These are phyloP conservation scores for Drosophila truncata DNA, from an alignment of 1,140 invertebrate species.

Conservation along the genomic window DNA sequence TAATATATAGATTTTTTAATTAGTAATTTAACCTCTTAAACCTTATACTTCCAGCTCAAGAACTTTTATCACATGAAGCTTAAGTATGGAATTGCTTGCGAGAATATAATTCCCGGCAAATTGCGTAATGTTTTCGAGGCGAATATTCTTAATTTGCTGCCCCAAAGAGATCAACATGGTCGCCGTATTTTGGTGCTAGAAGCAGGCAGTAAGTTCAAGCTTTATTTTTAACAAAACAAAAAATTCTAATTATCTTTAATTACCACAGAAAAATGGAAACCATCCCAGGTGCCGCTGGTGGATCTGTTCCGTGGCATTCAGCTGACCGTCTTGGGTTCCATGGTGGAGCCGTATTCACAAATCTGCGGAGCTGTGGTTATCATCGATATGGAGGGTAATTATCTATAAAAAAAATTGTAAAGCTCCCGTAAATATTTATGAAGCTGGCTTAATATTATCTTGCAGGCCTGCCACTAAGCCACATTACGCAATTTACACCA, in stretches of 20 bases:
- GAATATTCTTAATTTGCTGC: conserved; percentile 87
- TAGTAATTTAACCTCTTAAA: background rate
- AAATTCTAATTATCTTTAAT: background rate
- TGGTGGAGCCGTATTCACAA: conserved; percentile 88
- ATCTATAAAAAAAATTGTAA: background rate
- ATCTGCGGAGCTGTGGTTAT: conserved; percentile 88
- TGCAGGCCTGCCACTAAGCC: conserved; percentile 87
- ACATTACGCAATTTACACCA: conserved; percentile 90
- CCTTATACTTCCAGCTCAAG: conserved; percentile 86
- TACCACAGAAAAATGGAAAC: conserved; percentile 88
- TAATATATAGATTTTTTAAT: background rate
- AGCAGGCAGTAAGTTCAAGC: conserved; percentile 86
- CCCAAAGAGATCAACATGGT: conserved; percentile 86
- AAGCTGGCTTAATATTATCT: background rate
- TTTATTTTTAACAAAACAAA: background rate
- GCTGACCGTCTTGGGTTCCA: conserved; percentile 87
- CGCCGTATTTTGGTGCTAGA: conserved; percentile 87
- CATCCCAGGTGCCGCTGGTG: conserved; percentile 86
- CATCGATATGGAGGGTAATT: conserved; percentile 88
- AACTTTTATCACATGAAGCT: conserved; percentile 87
- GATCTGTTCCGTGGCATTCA: conserved; percentile 88
- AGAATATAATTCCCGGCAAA: conserved; percentile 86
- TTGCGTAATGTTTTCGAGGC: conserved; percentile 86
- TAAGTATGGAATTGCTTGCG: conserved; percentile 86
- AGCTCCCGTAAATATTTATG: background rate